Conservation (phyloP, 2,797 vertebrate species). For the Parotocinclus haroldoi region DNA sequence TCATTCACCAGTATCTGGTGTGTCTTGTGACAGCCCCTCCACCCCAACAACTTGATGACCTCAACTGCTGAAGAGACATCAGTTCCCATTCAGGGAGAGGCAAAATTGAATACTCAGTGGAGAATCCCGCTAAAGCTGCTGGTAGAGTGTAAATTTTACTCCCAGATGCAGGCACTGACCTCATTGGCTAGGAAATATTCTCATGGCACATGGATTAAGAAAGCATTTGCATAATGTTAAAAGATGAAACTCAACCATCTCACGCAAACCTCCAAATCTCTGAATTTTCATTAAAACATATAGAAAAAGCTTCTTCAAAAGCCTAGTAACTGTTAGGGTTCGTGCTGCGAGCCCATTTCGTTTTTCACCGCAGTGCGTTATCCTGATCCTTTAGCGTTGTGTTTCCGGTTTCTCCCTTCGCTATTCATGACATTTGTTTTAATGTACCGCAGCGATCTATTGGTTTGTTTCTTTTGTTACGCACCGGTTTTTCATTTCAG, state of each 20-base stretch:
- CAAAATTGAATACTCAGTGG: conserved; percentile 29
- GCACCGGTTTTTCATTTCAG: no score
- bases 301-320: conserved; percentile 40
- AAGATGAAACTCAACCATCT: conserved; percentile 45
- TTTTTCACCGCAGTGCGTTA: no score
- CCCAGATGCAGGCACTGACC: conserved; percentile 49
- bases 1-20: conserved; percentile 27
- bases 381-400: no score
- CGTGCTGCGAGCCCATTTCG: no score
- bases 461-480: no score
- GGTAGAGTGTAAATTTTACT: conserved; percentile 41
- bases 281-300: conserved; percentile 23
- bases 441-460: no score
- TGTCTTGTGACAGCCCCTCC: background rate
- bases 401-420: no score
- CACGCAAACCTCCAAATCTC: conserved; percentile 35
- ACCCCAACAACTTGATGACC: conserved; percentile 45
- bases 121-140: conserved; percentile 24
- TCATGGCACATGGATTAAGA: conserved; percentile 52
- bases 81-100: conserved; percentile 3
- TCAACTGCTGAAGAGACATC: conserved; percentile 23
- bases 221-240: conserved; percentile 54
- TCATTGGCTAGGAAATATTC: conserved; percentile 52
- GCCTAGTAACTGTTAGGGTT: conserved; percentile 53
- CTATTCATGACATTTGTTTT: no score